Conservation (phyloP, 35 echinoderm and acorn worm genomes). For the Antedon bifida region DNA sequence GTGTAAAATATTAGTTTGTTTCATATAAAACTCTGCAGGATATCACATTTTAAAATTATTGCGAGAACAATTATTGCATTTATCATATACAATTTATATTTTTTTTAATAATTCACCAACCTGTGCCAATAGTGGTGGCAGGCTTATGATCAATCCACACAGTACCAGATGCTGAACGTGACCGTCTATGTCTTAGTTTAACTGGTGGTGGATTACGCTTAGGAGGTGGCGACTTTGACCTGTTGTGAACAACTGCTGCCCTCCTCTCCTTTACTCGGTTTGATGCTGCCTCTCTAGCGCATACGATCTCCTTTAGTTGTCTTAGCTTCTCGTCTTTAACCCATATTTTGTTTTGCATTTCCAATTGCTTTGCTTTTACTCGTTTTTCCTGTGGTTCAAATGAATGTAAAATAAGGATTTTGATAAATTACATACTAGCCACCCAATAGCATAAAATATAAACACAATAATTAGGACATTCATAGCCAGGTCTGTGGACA, state of each 20-base stretch:
- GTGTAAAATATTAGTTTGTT: no score
- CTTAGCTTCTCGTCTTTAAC: conserved; percentile 83
- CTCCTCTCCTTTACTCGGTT: conserved; percentile 14
- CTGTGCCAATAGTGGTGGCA: conserved; percentile 55
- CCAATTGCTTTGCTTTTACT: conserved; percentile 37
- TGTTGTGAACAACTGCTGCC: conserved; percentile 26
- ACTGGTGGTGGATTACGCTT: conserved; percentile 51
- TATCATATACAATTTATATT: no score
- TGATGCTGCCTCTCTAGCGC: conserved; percentile 4
- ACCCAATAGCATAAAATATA: neutral
- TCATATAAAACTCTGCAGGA: no score
- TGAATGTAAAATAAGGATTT: neutral
- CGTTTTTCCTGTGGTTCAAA: conserved; percentile 45
- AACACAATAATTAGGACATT: no score
- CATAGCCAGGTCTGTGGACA: no score
- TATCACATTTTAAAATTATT: no score
- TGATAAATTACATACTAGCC: neutral
- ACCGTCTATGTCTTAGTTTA: conserved; percentile 64
- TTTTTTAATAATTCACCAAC: no score
- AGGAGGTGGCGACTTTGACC: conserved; percentile 49
- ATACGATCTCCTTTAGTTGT: conserved; percentile 93
- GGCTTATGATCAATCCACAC: conserved; percentile 94
- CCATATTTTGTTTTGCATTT: conserved; percentile 85
- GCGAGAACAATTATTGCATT: no score
- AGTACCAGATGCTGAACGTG: conserved; percentile 49